Evolutionary conservation across 1,140 invertebrate genomes (phyloP).

Genomic region (Drosophila bocki): DNA sequence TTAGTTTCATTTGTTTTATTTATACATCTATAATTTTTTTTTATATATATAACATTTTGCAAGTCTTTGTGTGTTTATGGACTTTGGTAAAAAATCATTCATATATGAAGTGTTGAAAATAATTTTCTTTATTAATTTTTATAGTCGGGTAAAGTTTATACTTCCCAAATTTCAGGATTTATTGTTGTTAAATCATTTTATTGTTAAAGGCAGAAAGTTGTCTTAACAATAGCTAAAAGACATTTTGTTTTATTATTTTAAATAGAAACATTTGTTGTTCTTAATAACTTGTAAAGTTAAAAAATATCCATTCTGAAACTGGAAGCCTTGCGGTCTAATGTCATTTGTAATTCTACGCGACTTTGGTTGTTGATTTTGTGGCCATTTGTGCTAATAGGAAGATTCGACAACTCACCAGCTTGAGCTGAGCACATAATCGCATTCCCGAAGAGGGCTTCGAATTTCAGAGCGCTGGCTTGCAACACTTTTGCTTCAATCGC

Average conservation of each 20-base stretch:
- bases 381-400: slow-evolving; percentile 74
- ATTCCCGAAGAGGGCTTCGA: slow-evolving; percentile 57
- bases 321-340: slow-evolving; percentile 30
- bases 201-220: not conserved
- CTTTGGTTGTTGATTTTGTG: slow-evolving; percentile 38
- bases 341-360: slow-evolving; percentile 60
- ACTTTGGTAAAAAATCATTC: not conserved
- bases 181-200: not conserved
- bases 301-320: slow-evolving; percentile 11
- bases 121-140: not conserved
- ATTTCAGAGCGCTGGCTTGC: slow-evolving; percentile 57
- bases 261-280: not conserved
- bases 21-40: not conserved
- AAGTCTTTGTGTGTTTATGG: not conserved
- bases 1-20: too few relatives aligned
- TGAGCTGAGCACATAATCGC: slow-evolving; percentile 32
- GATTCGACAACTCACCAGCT: slow-evolving; percentile 19
- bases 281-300: not conserved
- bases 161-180: not conserved
- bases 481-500: slow-evolving; percentile 63
- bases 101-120: not conserved
- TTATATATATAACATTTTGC: not conserved
- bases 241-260: not conserved
- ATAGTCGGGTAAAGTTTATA: not conserved
- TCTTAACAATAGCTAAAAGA: not conserved